Conservation (phyloP, 64 coral and sea anemone genomes). For the Astreopora myriophthalma region DNA sequence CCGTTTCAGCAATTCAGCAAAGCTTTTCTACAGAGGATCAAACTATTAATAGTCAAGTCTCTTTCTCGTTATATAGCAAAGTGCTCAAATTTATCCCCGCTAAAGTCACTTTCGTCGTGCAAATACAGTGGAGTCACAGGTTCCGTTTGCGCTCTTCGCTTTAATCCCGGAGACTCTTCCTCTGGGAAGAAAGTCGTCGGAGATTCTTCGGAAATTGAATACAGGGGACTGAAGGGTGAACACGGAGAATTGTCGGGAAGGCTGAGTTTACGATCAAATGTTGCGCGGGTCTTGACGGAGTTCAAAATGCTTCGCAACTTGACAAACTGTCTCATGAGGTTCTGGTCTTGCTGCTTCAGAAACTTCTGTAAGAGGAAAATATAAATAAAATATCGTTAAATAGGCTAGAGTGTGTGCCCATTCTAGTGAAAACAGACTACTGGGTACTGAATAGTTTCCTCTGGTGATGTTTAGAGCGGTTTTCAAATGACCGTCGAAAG, state of each 20-base stretch:
- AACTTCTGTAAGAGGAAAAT: constrained; percentile 16
- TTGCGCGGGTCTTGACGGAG: constrained; percentile 3
- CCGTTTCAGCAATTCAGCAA: too few species aligned
- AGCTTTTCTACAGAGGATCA: too few species aligned
- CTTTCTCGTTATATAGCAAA: not conserved
- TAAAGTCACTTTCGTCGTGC: not conserved
- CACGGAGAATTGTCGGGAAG: constrained; percentile 5
- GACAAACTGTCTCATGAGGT: constrained; percentile 56
- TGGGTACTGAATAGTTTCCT: too few species aligned
- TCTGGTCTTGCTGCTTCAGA: constrained; percentile 61
- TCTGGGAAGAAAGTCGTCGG: not conserved
- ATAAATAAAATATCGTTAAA: not conserved
- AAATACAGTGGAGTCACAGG: not conserved
- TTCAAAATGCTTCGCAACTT: constrained; percentile 51
- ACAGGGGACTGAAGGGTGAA: not conserved
- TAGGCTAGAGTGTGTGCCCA: too few species aligned
- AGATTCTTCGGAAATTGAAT: constrained; percentile 28
- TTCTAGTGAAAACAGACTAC: too few species aligned
- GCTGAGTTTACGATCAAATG: constrained; percentile 33
- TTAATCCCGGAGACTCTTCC: not conserved
- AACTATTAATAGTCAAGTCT: not conserved
- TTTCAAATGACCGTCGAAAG: too few species aligned
- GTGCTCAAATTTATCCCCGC: not conserved
- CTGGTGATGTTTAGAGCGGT: too few species aligned
- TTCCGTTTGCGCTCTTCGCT: not conserved